Evolutionary conservation across 1,140 invertebrate species (phyloP).

Genomic region (Ridgeia piscesae): DNA sequence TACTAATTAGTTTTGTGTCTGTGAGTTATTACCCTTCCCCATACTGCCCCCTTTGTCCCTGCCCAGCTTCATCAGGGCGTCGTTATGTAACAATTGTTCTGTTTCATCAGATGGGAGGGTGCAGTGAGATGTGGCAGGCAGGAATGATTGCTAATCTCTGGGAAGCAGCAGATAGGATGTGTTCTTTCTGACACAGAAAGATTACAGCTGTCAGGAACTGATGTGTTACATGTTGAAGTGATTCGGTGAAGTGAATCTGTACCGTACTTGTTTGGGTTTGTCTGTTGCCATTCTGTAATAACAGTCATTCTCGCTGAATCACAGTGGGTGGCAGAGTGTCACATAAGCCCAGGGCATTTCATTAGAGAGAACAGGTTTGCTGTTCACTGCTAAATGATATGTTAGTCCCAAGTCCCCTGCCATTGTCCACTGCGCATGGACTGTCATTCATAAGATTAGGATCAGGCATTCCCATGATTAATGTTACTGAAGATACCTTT

Average conservation of each 20-base stretch:
- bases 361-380: not conserved
- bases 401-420: not conserved
- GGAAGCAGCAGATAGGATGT: not conserved
- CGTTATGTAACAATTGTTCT: not conserved
- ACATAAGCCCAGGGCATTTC: not conserved
- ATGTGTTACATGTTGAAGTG: not conserved
- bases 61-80: not conserved
- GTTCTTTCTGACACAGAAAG: not conserved
- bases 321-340: not conserved
- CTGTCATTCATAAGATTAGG: not conserved
- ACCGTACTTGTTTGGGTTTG: not conserved
- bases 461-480: not conserved
- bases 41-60: not conserved
- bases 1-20: not conserved
- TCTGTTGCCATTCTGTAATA: not conserved
- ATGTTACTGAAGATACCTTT: not conserved
- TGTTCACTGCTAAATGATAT: not conserved
- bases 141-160: not conserved
- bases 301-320: not conserved
- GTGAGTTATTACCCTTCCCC: not conserved
- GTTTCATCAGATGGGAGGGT: not conserved
- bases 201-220: not conserved
- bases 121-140: not conserved
- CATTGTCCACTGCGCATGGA: not conserved
- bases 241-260: not conserved